phyloP scores from a whole-genome alignment of 2,888 invertebrate genomes.

The Dasysyrphus tricinctus region DNA sequence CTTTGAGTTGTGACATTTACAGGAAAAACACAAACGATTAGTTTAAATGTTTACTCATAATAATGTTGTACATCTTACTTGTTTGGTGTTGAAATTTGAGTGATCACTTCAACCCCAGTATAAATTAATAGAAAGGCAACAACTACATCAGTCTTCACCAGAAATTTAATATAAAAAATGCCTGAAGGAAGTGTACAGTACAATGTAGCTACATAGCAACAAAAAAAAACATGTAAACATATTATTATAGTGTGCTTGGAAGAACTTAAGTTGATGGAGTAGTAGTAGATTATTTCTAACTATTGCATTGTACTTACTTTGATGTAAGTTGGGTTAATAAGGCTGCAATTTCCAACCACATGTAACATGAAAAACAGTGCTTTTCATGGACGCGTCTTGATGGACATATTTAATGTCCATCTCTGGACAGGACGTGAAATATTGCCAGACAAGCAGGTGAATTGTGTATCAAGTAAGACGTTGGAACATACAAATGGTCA shows the following conservation, averaged over 20 bases:
- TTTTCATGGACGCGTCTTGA: slow-evolving; percentile 38
- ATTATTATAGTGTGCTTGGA: neutral
- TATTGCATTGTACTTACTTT: slow-evolving; percentile 16
- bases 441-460: slow-evolving; percentile 38
- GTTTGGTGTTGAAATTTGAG: neutral
- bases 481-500: slow-evolving; percentile 38
- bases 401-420: slow-evolving; percentile 56
- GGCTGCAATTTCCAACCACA: slow-evolving; percentile 13
- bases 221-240: neutral
- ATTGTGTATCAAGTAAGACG: slow-evolving; percentile 5
- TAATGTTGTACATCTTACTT: too few relatives aligned
- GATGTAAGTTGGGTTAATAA: slow-evolving; percentile 5
- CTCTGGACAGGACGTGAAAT: slow-evolving; percentile 45
- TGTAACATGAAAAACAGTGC: slow-evolving; percentile 14
- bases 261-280: neutral
- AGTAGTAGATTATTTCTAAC: neutral
- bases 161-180: neutral
- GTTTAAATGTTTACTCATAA: neutral
- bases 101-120: neutral
- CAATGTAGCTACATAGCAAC: neutral
- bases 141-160: neutral
- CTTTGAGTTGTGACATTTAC: neutral
- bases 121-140: neutral
- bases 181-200: neutral
- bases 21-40: neutral